Conservation (phyloP, 2,113 vertebrate genomes). For the Urocynchramus pylzowi region DNA sequence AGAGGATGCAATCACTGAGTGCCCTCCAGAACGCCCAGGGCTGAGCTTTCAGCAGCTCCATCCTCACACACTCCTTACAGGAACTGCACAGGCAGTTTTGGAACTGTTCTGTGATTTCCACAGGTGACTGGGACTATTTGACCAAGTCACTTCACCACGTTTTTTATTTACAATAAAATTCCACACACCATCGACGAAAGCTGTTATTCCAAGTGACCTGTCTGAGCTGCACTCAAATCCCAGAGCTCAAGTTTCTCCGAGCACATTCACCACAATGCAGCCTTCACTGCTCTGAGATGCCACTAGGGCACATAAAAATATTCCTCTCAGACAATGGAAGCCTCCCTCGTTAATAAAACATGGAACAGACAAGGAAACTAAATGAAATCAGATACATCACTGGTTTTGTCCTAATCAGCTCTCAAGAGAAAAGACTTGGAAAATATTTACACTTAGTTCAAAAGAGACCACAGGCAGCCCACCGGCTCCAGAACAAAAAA, state of each 20-base stretch:
- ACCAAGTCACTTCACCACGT: not conserved
- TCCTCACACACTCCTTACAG: not conserved
- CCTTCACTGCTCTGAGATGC: not conserved
- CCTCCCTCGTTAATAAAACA: constrained; percentile 73
- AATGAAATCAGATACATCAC: not conserved
- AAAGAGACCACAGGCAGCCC: not conserved
- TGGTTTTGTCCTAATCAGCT: not conserved
- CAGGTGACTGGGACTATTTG: not conserved
- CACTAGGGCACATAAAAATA: constrained; percentile 12
- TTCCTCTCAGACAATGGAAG: constrained; percentile 41
- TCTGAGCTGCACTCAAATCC: not conserved
- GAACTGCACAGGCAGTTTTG: not conserved
- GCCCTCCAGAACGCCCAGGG: not conserved
- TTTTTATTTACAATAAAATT: not conserved
- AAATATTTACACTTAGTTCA: constrained; percentile 12
- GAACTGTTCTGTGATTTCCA: not conserved
- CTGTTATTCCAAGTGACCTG: not conserved
- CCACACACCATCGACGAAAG: not conserved
- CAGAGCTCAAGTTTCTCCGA: not conserved
- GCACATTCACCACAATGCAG: not conserved
- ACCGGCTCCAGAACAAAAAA: not conserved
- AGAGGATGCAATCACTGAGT: not conserved
- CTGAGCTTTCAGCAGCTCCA: not conserved
- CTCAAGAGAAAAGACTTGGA: not conserved
- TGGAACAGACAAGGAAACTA: not conserved